These are phyloP conservation scores for Idris sp. DNA, from an alignment of 1,140 invertebrate species.

Conservation along the genomic window DNA sequence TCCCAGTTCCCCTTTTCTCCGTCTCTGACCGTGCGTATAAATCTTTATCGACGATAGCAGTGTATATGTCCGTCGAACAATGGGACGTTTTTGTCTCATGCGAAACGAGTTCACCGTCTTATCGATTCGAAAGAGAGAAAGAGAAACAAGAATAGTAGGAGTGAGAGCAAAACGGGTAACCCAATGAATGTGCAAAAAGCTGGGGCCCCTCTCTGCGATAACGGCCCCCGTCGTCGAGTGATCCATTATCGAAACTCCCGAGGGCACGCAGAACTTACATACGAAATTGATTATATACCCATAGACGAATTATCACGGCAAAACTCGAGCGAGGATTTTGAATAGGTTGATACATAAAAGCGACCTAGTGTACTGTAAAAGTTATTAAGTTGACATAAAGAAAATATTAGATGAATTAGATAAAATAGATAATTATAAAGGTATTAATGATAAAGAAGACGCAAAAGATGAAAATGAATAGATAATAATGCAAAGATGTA, in stretches of 20 bases:
- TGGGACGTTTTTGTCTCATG: conserved; percentile 69
- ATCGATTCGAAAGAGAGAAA: conserved; percentile 56
- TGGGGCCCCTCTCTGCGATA: conserved; percentile 22
- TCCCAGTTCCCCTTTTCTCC: conserved; percentile 19
- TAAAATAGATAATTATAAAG: too few species aligned
- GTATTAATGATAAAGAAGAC: too few species aligned
- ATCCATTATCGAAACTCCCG: conserved; percentile 56
- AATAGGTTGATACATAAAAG: neutral
- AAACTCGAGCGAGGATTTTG: conserved; percentile 3
- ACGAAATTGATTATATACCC: conserved; percentile 53
- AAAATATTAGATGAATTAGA: too few species aligned
- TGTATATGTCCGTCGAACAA: conserved; percentile 66
- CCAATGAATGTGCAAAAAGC: conserved; percentile 55
- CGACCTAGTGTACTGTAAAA: too few species aligned
- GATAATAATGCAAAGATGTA: too few species aligned
- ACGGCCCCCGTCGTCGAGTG: conserved; percentile 58
- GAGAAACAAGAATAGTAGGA: conserved; percentile 8
- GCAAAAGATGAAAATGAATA: too few species aligned
- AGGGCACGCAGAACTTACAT: conserved; percentile 33
- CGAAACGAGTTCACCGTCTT: conserved; percentile 66
- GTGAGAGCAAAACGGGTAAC: conserved; percentile 16
- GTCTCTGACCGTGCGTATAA: conserved; percentile 63
- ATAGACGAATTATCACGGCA: conserved; percentile 51
- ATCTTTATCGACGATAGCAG: conserved; percentile 68
- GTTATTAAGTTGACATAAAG: too few species aligned